Percentiles rank a stretch among this genome's conserved stretches.
These are phyloP conservation scores for Rhinichthys osculus DNA, from an alignment of 2,797 vertebrate genomes.

Conservation along the genomic window DNA sequence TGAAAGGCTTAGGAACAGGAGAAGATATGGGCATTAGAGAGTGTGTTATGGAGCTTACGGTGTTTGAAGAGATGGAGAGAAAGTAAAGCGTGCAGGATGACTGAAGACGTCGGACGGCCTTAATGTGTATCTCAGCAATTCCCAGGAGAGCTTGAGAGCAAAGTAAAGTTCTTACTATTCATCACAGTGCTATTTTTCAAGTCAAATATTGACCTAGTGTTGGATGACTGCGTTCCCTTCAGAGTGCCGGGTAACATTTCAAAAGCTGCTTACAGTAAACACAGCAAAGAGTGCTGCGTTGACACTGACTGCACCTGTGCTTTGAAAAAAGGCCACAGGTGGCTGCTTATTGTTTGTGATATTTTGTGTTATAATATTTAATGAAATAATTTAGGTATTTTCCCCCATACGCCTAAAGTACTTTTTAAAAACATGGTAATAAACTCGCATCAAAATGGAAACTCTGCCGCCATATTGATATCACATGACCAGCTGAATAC, in stretches of 20 bases:
- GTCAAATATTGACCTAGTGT: constrained; percentile 47
- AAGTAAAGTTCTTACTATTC: background rate
- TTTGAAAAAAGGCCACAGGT: constrained; percentile 24
- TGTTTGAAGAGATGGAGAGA: constrained; percentile 12
- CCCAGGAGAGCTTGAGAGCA: constrained; percentile 24
- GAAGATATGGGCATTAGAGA: constrained; percentile 32
- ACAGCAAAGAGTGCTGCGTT: constrained; percentile 27
- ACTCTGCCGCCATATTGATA: background rate
- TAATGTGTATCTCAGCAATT: constrained; percentile 24
- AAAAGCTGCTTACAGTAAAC: constrained; percentile 52
- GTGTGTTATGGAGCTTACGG: constrained; percentile 6
- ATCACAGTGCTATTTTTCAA: constrained; percentile 33
- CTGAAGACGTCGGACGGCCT: constrained; percentile 29
- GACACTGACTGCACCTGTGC: constrained; percentile 47
- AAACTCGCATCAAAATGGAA: background rate
- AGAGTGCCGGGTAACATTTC: constrained; percentile 20
- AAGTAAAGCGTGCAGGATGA: constrained; percentile 9
- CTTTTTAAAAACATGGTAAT: background rate
- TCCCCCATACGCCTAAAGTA: background rate
- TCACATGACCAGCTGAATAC: background rate
- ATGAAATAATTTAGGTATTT: background rate
- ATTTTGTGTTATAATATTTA: constrained; percentile 1
- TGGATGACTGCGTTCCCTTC: constrained; percentile 30
- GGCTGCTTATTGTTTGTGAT: constrained; percentile 8
- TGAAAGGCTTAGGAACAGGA: constrained; percentile 9